These are phyloP conservation scores for Eidolon dupreanum DNA, from an alignment of 2,797 vertebrate species.

Conservation along the genomic window DNA sequence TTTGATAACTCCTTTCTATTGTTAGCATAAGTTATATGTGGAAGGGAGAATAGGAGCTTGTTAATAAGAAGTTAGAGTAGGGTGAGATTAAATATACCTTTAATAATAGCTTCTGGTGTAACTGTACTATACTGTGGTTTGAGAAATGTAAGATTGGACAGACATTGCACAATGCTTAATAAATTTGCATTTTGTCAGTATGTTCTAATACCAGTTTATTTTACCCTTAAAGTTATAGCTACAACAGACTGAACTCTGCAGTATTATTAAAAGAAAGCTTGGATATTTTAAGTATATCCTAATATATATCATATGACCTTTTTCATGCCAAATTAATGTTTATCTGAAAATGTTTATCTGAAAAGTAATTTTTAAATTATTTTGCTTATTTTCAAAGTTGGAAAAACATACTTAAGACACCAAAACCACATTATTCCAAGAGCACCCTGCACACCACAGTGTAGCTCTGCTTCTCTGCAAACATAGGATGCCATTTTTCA, in stretches of 20 bases:
- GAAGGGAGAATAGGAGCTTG: not conserved
- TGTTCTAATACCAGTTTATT: not conserved
- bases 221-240: not conserved
- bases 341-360: conserved; percentile 24
- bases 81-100: not conserved
- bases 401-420: not conserved
- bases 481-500: not conserved
- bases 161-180: not conserved
- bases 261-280: conserved; percentile 26
- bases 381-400: conserved; percentile 46
- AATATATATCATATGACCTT: not conserved
- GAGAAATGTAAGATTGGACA: not conserved
- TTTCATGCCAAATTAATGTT: conserved; percentile 23
- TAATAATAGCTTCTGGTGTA: not conserved
- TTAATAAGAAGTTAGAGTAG: not conserved
- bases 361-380: conserved; percentile 47
- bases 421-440: not conserved
- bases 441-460: accelerated
- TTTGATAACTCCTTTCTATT: not conserved
- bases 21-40: not conserved
- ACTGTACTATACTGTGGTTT: not conserved
- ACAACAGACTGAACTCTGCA: not conserved
- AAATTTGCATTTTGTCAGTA: not conserved
- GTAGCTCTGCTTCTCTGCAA: not conserved
- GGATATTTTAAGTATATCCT: conserved; percentile 46